Conservation (phyloP, 2,797 vertebrate genomes). For the Crenuchus spilurus region DNA sequence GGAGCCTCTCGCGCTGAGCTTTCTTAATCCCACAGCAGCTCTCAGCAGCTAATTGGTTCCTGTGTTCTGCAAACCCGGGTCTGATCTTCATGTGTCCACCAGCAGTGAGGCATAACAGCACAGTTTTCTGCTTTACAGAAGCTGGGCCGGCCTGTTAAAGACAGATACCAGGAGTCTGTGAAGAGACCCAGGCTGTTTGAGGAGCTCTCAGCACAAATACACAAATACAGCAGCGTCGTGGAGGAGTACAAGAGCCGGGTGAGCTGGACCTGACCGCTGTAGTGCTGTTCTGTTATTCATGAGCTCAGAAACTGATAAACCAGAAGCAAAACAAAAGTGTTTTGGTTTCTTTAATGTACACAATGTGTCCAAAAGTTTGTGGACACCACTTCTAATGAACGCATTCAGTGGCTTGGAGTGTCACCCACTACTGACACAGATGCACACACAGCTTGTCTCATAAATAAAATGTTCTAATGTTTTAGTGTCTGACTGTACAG, state of each 20-base stretch:
- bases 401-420: no score
- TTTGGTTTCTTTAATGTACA: no score
- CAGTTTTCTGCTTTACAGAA: slow-evolving; percentile 67
- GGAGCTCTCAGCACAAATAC: slow-evolving; percentile 73
- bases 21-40: slow-evolving; percentile 20
- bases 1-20: slow-evolving; percentile 34
- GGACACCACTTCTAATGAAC: no score
- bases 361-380: no score
- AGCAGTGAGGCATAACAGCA: slow-evolving; percentile 7
- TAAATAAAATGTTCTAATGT: no score
- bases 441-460: no score
- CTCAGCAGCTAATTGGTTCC: slow-evolving; percentile 36
- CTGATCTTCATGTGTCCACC: slow-evolving; percentile 25
- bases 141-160: slow-evolving; percentile 78
- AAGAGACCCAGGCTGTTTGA: slow-evolving; percentile 76
- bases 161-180: slow-evolving; percentile 79
- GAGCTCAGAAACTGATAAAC: slow-evolving; percentile 1
- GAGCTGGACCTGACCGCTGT: slow-evolving; percentile 35
- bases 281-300: neutral
- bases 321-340: neutral
- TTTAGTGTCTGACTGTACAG: no score
- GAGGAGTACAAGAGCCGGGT: slow-evolving; percentile 78
- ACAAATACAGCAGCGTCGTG: slow-evolving; percentile 75
- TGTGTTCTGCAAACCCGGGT: slow-evolving; percentile 7
- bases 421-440: no score